A percentile compares a stretch with the other conserved stretches of the same genome.
Conservation (phyloP, 2,113 vertebrate genomes). For the Hydropotes inermis region DNA sequence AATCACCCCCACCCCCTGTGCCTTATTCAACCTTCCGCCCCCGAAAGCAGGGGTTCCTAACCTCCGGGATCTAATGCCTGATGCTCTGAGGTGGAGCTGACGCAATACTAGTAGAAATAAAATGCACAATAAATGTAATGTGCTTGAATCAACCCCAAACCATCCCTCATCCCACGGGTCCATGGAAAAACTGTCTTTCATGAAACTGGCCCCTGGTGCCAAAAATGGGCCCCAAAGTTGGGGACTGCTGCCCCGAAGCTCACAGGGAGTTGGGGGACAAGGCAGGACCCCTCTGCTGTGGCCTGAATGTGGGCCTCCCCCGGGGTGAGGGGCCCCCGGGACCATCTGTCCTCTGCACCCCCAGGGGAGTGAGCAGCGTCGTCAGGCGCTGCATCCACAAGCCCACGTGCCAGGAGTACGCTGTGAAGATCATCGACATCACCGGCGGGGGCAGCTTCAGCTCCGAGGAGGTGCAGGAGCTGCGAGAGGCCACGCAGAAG, state of each 20-base stretch:
- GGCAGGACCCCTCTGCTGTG: not conserved
- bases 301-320: not conserved
- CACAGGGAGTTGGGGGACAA: not conserved
- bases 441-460: slow-evolving; percentile 90
- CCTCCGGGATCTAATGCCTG: not conserved
- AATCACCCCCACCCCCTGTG: too few relatives aligned
- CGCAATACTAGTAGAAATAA: not conserved
- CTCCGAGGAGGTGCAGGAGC: slow-evolving; percentile 87
- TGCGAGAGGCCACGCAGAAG: slow-evolving; percentile 90
- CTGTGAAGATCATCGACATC: slow-evolving; percentile 97
- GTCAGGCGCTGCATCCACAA: slow-evolving; percentile 95
- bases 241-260: not conserved
- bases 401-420: slow-evolving; percentile 86
- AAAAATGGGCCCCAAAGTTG: not conserved
- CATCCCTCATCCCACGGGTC: not conserved
- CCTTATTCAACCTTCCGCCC: not conserved
- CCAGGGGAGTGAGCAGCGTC: slow-evolving; percentile 96
- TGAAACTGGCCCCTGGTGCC: not conserved
- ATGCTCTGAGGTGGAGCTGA: not conserved
- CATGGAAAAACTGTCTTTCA: not conserved
- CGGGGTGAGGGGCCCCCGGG: not conserved
- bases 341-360: not conserved
- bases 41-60: not conserved
- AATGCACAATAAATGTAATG: not conserved
- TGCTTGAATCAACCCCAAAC: not conserved